Conservation (phyloP, 2,888 invertebrate species). For the Drosophila nr. perissopoda region DNA sequence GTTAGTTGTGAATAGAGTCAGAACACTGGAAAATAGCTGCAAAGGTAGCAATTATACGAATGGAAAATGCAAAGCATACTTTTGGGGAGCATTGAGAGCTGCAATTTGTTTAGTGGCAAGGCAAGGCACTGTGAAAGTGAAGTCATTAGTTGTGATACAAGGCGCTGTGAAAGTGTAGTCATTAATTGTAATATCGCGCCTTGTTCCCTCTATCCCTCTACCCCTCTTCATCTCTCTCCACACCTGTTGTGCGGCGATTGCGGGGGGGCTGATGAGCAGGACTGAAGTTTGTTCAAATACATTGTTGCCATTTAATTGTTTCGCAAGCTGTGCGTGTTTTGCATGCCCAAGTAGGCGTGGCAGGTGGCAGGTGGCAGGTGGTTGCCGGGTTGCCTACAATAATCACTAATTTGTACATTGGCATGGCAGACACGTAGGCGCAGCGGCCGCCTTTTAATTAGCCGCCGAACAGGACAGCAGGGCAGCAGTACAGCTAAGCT, state of each 20-base stretch:
- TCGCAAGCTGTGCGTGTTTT: constrained; percentile 69
- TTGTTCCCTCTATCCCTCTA: background rate
- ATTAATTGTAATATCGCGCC: constrained; percentile 49
- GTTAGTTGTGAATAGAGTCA: background rate
- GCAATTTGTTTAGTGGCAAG: background rate
- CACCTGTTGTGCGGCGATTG: background rate
- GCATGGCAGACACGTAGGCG: constrained; percentile 66
- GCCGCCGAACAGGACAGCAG: constrained; percentile 20
- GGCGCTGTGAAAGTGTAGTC: background rate
- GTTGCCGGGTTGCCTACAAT: background rate
- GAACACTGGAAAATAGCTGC: background rate
- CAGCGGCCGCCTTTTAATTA: constrained; percentile 71
- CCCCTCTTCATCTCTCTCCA: background rate
- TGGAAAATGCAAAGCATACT: constrained; percentile 38
- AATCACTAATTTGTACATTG: constrained; percentile 59
- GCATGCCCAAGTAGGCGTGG: constrained; percentile 46
- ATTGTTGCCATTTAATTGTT: constrained; percentile 67
- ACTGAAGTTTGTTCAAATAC: constrained; percentile 5
- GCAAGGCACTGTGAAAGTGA: constrained; percentile 35
- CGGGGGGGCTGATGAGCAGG: background rate
- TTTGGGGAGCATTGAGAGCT: constrained; percentile 20
- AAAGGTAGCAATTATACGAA: constrained; percentile 9
- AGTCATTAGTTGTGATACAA: constrained; percentile 31
- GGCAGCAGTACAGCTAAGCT: background rate
- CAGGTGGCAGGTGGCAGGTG: constrained; percentile 13